Evolutionary conservation across 1,140 invertebrate species (phyloP).

Genomic region (Bombus consobrinus): DNA sequence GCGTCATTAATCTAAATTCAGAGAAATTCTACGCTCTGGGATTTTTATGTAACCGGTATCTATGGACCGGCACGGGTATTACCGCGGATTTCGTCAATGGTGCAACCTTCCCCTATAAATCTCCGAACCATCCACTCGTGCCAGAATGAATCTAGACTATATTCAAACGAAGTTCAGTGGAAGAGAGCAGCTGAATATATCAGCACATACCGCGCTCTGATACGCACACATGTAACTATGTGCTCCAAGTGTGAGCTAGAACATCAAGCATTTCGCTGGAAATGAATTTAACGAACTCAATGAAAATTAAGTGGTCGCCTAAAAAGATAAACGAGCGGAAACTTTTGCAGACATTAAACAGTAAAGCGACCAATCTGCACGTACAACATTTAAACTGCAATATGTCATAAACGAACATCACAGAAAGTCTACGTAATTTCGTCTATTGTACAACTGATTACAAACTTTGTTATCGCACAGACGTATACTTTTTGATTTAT

Average conservation of each 20-base stretch:
- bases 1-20: constrained; percentile 35
- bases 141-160: constrained; percentile 46
- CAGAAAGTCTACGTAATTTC: neutral
- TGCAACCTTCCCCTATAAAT: constrained; percentile 60
- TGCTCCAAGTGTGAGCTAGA: constrained; percentile 14
- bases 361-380: neutral
- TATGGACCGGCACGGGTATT: constrained; percentile 38
- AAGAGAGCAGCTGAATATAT: constrained; percentile 28
- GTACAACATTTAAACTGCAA: neutral
- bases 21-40: constrained; percentile 18
- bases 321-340: constrained; percentile 39
- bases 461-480: neutral
- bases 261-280: constrained; percentile 43
- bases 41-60: constrained; percentile 45
- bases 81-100: constrained; percentile 60
- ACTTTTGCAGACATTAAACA: constrained; percentile 4
- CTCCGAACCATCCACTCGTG: constrained; percentile 47
- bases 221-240: neutral
- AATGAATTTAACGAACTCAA: constrained; percentile 65
- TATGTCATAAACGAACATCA: neutral
- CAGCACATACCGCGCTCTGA: neutral
- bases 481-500: neutral
- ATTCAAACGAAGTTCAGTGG: constrained; percentile 54
- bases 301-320: constrained; percentile 58
- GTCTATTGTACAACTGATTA: neutral